phyloP scores from a whole-genome alignment of 1,140 invertebrate genomes.

The Triops longicaudatus region DNA sequence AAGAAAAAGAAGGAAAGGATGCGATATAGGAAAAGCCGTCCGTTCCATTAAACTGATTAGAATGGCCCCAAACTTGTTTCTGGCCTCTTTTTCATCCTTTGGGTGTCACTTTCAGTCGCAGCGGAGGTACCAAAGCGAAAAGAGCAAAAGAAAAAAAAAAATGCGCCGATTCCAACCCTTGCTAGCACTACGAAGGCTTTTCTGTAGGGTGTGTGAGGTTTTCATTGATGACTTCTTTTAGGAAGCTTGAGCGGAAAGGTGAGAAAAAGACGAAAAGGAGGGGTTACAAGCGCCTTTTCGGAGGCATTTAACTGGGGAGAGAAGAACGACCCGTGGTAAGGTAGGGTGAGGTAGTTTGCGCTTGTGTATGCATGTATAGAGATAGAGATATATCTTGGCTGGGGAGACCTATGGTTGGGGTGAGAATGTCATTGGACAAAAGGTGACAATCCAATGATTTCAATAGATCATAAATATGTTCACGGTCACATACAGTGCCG shows the following conservation, averaged over 20 bases:
- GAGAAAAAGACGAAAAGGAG: not conserved
- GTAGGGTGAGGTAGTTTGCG: not conserved
- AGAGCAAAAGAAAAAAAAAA: not conserved
- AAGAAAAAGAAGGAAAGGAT: too few relatives aligned
- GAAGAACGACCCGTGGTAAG: not conserved
- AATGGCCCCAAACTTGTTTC: not conserved
- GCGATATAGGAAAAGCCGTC: not conserved
- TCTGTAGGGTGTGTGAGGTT: not conserved
- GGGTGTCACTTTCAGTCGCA: not conserved
- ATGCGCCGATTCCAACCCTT: too few relatives aligned
- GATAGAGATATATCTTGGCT: not conserved
- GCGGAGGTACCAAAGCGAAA: not conserved
- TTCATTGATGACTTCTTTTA: slow-evolving; percentile 1
- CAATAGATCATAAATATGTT: slow-evolving; percentile 8
- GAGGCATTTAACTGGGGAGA: not conserved
- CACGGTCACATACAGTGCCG: not conserved
- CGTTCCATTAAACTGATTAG: slow-evolving; percentile 7
- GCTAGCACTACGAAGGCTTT: not conserved
- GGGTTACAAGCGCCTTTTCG: not conserved
- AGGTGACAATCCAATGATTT: slow-evolving; percentile 8
- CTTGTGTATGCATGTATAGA: not conserved
- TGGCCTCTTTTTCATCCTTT: not conserved
- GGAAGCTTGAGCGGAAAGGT: not conserved
- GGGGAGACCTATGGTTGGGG: not conserved
- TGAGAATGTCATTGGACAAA: not conserved